These are phyloP conservation scores for Nemoura dubitans DNA, from an alignment of 2,888 invertebrate species.

Conservation along the genomic window DNA sequence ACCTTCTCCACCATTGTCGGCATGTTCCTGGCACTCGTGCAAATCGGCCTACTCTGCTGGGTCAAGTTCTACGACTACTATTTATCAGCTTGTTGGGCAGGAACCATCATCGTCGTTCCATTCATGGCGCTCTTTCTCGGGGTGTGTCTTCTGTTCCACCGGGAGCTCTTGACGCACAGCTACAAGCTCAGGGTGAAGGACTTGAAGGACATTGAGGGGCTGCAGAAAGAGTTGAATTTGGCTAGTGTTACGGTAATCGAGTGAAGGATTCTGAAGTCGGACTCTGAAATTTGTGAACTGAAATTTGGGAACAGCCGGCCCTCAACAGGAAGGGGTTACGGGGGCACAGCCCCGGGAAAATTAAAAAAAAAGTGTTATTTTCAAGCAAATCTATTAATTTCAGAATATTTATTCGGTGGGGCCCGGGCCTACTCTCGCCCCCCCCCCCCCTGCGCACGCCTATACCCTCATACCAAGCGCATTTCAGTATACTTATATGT, in stretches of 20 bases:
- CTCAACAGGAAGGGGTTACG: too few relatives aligned
- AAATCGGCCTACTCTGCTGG: slow-evolving; percentile 68
- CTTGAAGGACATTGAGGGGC: slow-evolving; percentile 10
- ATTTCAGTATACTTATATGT: too few relatives aligned
- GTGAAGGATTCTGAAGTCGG: neutral
- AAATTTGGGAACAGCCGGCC: too few relatives aligned
- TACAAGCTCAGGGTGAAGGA: slow-evolving; percentile 54
- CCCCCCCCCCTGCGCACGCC: too few relatives aligned
- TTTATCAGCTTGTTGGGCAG: slow-evolving; percentile 57
- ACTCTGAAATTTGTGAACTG: too few relatives aligned
- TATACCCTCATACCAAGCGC: too few relatives aligned
- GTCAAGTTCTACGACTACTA: slow-evolving; percentile 64
- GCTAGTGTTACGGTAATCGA: neutral
- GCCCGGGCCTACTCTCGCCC: too few relatives aligned
- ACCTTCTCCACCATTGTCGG: slow-evolving; percentile 69
- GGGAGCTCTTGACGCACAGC: slow-evolving; percentile 63
- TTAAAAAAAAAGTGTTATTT: too few relatives aligned
- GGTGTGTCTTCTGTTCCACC: slow-evolving; percentile 67
- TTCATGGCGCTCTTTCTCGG: slow-evolving; percentile 64
- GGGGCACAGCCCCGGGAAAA: too few relatives aligned
- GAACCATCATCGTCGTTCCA: slow-evolving; percentile 65
- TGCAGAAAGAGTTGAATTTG: neutral
- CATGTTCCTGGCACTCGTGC: slow-evolving; percentile 67
- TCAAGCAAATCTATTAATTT: too few relatives aligned
- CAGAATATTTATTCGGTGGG: too few relatives aligned